phyloP scores from a whole-genome alignment of 2,113 vertebrate genomes.

The Montifringilla adamsi region DNA sequence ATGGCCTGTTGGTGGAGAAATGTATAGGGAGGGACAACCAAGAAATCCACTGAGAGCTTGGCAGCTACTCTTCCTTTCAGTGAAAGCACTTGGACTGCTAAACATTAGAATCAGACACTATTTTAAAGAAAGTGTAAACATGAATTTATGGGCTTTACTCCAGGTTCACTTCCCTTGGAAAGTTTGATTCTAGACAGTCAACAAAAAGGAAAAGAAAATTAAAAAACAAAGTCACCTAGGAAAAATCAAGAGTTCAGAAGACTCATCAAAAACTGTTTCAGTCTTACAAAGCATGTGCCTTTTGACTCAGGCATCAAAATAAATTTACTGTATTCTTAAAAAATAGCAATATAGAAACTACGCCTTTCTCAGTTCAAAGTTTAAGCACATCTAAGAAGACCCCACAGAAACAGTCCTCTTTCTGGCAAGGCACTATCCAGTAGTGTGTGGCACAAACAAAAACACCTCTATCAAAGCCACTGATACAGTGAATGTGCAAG shows the following conservation, averaged over 20 bases:
- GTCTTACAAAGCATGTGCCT: background rate
- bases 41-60: background rate
- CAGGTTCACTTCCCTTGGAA: background rate
- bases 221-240: background rate
- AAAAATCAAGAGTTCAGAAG: background rate
- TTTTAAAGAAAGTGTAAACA: background rate
- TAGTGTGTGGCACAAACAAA: slow-evolving; percentile 38
- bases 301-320: background rate
- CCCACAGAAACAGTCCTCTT: background rate
- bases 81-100: background rate
- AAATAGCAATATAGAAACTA: slow-evolving; percentile 39
- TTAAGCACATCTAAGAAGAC: background rate
- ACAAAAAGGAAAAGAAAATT: background rate
- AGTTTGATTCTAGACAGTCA: background rate
- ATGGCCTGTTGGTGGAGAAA: background rate
- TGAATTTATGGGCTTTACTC: background rate
- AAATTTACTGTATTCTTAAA: background rate
- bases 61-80: background rate
- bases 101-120: background rate
- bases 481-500: slow-evolving; percentile 6
- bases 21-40: background rate
- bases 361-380: background rate
- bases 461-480: slow-evolving; percentile 12
- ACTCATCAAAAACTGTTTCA: background rate
- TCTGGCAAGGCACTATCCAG: slow-evolving; percentile 64